phyloP scores from a whole-genome alignment of 2,888 invertebrate genomes.

The Hyles lineata region DNA sequence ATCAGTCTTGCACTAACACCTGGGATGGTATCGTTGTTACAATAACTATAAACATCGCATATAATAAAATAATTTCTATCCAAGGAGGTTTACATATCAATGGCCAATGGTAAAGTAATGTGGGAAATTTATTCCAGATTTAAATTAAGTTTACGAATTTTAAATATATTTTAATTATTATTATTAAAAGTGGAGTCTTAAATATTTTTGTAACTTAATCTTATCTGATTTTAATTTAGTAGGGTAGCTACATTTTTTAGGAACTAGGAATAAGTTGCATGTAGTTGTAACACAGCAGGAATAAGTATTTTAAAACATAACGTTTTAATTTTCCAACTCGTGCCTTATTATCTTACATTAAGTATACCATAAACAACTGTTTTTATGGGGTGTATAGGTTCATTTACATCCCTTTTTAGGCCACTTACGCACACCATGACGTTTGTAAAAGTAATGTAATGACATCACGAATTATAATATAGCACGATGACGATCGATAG shows the following conservation, averaged over 20 bases:
- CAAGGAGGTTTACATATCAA: neutral
- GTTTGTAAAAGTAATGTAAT: conserved; percentile 56
- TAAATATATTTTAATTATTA: too few species aligned
- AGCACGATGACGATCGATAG: conserved; percentile 64
- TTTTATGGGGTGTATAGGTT: conserved; percentile 52
- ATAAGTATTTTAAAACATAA: neutral
- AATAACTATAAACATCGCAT: neutral
- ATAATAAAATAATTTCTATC: neutral
- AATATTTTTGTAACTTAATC: too few species aligned
- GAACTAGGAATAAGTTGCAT: neutral
- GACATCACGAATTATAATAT: conserved; percentile 71
- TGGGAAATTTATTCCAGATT: too few species aligned
- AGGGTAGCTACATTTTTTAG: too few species aligned
- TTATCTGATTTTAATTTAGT: too few species aligned
- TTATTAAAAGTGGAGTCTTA: too few species aligned
- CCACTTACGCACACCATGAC: conserved; percentile 61
- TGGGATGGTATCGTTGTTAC: conserved; percentile 27
- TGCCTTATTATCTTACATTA: neutral
- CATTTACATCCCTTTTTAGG: conserved; percentile 62
- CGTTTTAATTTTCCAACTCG: neutral
- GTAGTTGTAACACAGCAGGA: neutral
- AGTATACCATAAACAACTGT: conserved; percentile 4
- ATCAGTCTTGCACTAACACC: conserved; percentile 41
- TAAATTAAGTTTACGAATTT: too few species aligned
- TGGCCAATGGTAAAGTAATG: too few species aligned